Conservation (phyloP, 2,113 vertebrate species). For the Erpornis zantholeuca region DNA sequence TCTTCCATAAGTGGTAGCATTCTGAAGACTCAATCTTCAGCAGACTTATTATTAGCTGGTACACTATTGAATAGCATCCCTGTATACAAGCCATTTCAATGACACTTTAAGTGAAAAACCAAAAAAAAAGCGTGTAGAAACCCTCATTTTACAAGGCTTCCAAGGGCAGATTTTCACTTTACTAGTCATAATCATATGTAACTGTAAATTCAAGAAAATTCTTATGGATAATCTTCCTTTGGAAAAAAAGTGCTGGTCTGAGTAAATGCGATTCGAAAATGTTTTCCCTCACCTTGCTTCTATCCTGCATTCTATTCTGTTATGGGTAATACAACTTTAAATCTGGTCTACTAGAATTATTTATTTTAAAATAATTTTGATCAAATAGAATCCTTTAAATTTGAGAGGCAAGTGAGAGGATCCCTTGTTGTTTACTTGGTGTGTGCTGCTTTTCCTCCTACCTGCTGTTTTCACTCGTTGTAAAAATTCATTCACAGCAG, state of each 20-base stretch:
- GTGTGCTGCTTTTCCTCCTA: background rate
- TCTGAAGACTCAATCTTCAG: background rate
- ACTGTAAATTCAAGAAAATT: constrained; percentile 30
- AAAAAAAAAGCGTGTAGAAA: background rate
- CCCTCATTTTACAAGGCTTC: constrained; percentile 12
- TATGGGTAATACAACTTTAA: background rate
- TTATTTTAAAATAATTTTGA: constrained; percentile 36
- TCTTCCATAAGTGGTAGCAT: background rate
- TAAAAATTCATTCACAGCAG: constrained; percentile 48
- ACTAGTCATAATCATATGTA: background rate
- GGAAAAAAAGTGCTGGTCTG: background rate
- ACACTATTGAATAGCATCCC: background rate
- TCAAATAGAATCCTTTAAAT: background rate
- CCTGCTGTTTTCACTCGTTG: constrained; percentile 3
- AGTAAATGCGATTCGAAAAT: constrained; percentile 14
- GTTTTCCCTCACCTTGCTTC: background rate
- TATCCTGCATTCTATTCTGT: background rate
- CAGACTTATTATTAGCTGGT: constrained; percentile 1
- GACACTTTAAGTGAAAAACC: background rate
- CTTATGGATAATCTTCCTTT: background rate
- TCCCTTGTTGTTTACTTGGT: constrained; percentile 51
- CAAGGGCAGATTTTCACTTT: background rate
- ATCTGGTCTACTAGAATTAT: background rate
- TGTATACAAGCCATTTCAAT: background rate
- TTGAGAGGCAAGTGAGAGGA: constrained; percentile 20